Evolutionary conservation across 2,888 invertebrate species (phyloP).

Genomic region (Metallyticus violacea): DNA sequence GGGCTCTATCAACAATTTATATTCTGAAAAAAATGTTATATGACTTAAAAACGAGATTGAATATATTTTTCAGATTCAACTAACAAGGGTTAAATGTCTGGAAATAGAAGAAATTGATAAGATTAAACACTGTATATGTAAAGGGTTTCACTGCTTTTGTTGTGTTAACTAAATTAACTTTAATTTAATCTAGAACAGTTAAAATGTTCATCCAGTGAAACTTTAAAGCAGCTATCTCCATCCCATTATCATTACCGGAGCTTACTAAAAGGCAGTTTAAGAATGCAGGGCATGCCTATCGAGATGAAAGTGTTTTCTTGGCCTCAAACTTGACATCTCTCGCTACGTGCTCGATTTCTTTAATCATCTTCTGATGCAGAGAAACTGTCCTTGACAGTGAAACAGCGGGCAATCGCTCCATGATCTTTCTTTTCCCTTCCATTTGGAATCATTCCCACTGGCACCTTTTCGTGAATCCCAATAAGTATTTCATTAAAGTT

Average conservation of each 20-base stretch:
- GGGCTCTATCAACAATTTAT: too few relatives aligned
- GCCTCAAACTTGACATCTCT: not conserved
- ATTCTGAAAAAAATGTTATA: too few relatives aligned
- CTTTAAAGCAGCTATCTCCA: not conserved
- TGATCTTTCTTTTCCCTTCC: too few relatives aligned
- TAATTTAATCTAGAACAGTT: not conserved
- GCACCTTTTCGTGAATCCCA: not conserved
- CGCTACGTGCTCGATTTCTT: not conserved
- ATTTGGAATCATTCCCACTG: not conserved
- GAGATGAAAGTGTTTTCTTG: not conserved
- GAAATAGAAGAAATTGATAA: too few relatives aligned
- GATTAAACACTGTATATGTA: too few relatives aligned
- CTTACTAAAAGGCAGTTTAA: too few relatives aligned
- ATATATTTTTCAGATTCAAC: too few relatives aligned
- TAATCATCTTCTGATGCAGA: not conserved
- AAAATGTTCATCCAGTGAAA: not conserved
- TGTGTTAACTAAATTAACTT: too few relatives aligned
- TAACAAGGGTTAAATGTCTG: too few relatives aligned
- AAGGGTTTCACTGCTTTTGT: too few relatives aligned
- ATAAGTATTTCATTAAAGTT: not conserved
- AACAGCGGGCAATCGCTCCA: not conserved
- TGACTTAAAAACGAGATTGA: too few relatives aligned
- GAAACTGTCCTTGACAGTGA: not conserved
- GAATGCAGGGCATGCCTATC: not conserved
- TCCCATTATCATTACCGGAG: not conserved